Evolutionary conservation across 2,888 invertebrate species (phyloP).

Genomic region (Congeria kusceri): DNA sequence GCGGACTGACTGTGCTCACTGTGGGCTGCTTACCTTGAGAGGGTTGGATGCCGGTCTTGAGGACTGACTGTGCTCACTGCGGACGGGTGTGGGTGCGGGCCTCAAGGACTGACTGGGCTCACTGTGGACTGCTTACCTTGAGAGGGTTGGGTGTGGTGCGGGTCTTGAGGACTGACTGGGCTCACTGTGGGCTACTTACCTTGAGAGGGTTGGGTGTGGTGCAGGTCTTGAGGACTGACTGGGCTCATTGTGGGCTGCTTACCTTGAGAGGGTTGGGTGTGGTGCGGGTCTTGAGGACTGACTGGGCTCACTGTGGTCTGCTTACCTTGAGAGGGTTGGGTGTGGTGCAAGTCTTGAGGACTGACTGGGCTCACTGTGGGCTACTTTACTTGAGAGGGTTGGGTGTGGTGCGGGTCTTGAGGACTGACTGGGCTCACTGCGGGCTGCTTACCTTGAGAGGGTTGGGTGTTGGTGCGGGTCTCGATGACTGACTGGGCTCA

Average conservation of each 20-base stretch:
- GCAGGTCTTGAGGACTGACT: background rate
- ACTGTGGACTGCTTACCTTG: too few species aligned
- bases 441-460: too few species aligned
- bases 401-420: constrained; percentile 59
- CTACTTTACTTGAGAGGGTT: constrained; percentile 72
- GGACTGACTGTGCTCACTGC: constrained; percentile 13
- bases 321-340: constrained; percentile 67
- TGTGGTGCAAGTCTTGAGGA: background rate
- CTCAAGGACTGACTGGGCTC: too few species aligned
- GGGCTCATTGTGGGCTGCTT: background rate
- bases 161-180: constrained; percentile 35
- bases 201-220: constrained; percentile 65
- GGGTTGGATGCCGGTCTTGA: constrained; percentile 61
- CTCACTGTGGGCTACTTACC: constrained; percentile 2
- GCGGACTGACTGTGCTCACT: background rate
- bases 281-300: constrained; percentile 35
- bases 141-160: constrained; percentile 5
- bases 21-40: constrained; percentile 62
- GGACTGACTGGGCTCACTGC: too few species aligned
- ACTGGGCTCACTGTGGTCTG: background rate
- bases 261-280: constrained; percentile 75
- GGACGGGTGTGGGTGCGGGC: background rate
- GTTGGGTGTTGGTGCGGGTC: constrained; percentile 10
- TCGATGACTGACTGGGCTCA: constrained; percentile 29
- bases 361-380: background rate